Evolutionary conservation across 1,140 invertebrate species (phyloP), one percentile per base, ranked within the genome.

Genomic region (Neodiprion fabricii): DNA sequence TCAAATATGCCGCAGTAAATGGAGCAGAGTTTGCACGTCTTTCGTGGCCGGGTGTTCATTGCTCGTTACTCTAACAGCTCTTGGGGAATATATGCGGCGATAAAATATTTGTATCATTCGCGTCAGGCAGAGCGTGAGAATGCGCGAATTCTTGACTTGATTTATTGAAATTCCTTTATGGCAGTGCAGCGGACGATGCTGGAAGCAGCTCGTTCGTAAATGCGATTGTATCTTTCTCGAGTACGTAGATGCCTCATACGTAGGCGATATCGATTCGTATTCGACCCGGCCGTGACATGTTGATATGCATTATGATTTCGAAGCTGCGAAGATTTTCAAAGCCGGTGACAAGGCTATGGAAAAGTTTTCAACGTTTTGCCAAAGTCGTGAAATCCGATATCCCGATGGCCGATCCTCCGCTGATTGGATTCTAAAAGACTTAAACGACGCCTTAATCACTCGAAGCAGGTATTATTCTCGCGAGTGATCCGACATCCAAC

Each of bases 311-410:
- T 61, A 17, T 61, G 53, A 61, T 61, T 61, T 7, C 4, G 5
- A 61, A 61, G 53, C 53, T 14, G 0, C 53, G 9, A 61, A 17
- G 9, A 17, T 40, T 40, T 4, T 61, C 53, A 17, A 9, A 61
- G 53, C 53, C 50, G 10, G 50, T 21, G 17, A 1, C 10, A 10
- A 10, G 10, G 50, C 10, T 17, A 9, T 12, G n/a, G 11, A 5
- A 40, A 61, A 61, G 11, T 61, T 61, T 40, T 12, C 11, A 17
- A 61, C 53, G 53, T 40, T 0, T 1, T 40, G 4, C 53, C 11
- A 61, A 61, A 61, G 53, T 61, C 53, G n/a, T 61, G 11, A 12
- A 61, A 61, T 61, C 53, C 53, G n/a, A 61, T 61, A 61, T 61
- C 8, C 11, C 53, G 53, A 14, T 61, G 53, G 53, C 8, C 53